Evolutionary conservation across 2,888 invertebrate genomes (phyloP), one percentile per base, ranked within the genome.

Genomic region (Conistra vaccinii): DNA sequence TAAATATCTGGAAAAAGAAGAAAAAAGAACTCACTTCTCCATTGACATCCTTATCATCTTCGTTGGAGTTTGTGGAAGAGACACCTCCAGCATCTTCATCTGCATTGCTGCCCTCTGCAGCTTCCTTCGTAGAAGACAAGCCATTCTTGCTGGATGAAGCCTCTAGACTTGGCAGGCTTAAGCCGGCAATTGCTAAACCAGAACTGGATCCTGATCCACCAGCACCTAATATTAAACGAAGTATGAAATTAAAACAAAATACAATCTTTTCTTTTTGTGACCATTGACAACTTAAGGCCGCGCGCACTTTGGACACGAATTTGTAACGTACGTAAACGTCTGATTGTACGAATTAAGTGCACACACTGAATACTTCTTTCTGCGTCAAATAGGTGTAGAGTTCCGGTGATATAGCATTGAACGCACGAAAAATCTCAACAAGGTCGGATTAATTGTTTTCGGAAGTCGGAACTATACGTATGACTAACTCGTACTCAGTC

Each of bases 81-180:
- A 96, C 96, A 61, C 96, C 96, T 35, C 94, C 95, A 76, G 97
- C 91, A 83, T 96, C 96, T 53, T 95, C 95, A 17, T 95, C 96
- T 39, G 91, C 85, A 78, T 90, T 92, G 68, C 69, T 79, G 29
- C 80, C 88, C 20, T 83, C 85, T 35, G 87, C 86, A 17, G 90
- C 90, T 29, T 89, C 88, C 12, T 88, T 87, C 3, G 89, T 75
- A 23, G 90, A 85, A n/a, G 90, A 85, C 42, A 90, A 77, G 5
- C 94, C 93, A 87, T 95, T 95, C 84, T 93, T 95, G 85, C 93
- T 95, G 2, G 94, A 94, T 3, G 93, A 95, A 53, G 94, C 94
- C 68, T 92, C 94, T 70, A 89, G 93, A 9, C 63, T 85, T 3
- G 88, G 87, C 66, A 90, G 92, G 76, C 96, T 95, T 3, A 96